Base-by-base conservation (phyloP, 2,888 invertebrate genomes). In the Calliopum simillimum region DNA sequence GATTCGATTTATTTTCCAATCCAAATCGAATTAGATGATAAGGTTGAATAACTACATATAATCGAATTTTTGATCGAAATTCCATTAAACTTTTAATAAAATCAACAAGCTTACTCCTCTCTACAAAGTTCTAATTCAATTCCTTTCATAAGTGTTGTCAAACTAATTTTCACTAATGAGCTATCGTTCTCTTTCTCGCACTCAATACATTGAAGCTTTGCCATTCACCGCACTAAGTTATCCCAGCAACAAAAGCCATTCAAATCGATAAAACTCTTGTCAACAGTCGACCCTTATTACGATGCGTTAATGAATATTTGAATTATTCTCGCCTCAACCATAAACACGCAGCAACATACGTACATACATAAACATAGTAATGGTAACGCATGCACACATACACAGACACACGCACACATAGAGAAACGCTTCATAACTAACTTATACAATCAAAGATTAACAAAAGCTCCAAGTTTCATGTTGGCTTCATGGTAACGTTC, bases 361-460 rank as follows among this genome's bases (percentile, higher is more conserved):
- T n/a, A n/a, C n/a, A n/a, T 51, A 43, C 53, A 72, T 69, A 69
- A 64, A 21, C 51, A 64, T 71, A 68, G 64, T 68, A 76, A 73
- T 73, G 8, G 5, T 43, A 47, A 23, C 56, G 49, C 51, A 58
- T 66, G 16, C 47, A 64, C 19, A 12, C 33, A 33, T 21, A 43
- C 64, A 65, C 33, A 49, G 46, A 61, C 33, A 19, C 53, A 68
- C 14, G 5, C 11, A 58, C 33, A 58, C 53, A 43, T 3, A 19
- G 8, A 43, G 6, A 21, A 8, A 8, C 53, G 43, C 16, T 44
- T 43, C 33, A 33, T 49, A 12, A 33, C 11, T 33, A 12, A n/a
- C 43, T 12, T 19, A 6, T 41, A n/a, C 33, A 16, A 23, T 8
- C 49, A n/a, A 3, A 14, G n/a, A 21, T 2, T 11, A 43, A 46